Evolutionary conservation across 2,113 vertebrate genomes (phyloP), one percentile per base, ranked within the genome.

Genomic region (Mormoops blainvillei): DNA sequence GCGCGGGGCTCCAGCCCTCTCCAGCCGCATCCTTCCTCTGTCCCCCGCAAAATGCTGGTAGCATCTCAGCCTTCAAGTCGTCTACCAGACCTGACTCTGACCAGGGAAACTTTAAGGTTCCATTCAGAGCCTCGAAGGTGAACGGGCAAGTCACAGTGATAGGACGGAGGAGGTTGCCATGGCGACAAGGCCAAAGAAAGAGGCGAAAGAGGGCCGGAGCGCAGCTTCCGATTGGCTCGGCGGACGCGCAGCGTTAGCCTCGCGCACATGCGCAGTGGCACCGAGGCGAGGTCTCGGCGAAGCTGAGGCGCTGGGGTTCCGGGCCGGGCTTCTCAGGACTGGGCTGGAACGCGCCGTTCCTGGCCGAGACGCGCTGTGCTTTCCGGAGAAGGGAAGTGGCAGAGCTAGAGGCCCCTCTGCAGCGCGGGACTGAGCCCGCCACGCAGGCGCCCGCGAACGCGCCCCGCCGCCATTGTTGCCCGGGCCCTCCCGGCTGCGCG

Each of bases 401-500:
- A 67, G 78, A 65, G 67, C 81, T 86, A 0, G 81, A 71, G 58
- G 38, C 19, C 61, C 61, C 71, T 33, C 24, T 19, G 93, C 93
- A 10, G 67, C 85, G 19, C 56, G 16, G 81, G 24, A 18, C 77
- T 14, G 31, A 90, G 52, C 91, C 85, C 48, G 81, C 94, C 95
- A 89, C 96, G 87, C 94, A 96, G 94, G 96, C 90, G 77, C 87
- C 87, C 22, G 67, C 92, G 77, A 87, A 84, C 26, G 58, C 16
- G 73, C 26, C 65, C 90, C 45, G 97, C 90, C 96, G 97, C 97
- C 97, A 98, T 97, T 98, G 96, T 96, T 96, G 95, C 93, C 80
- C 43, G 20, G 50, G 94, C 95, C 94, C 87, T 95, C 50, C 68
- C 26, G 54, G 91, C 89, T 43, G 93, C 45, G 18, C 18, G 45